Evolutionary conservation across 2,888 invertebrate species (phyloP), one percentile per base, ranked within the genome.

Genomic region (Plutella xylostella): DNA sequence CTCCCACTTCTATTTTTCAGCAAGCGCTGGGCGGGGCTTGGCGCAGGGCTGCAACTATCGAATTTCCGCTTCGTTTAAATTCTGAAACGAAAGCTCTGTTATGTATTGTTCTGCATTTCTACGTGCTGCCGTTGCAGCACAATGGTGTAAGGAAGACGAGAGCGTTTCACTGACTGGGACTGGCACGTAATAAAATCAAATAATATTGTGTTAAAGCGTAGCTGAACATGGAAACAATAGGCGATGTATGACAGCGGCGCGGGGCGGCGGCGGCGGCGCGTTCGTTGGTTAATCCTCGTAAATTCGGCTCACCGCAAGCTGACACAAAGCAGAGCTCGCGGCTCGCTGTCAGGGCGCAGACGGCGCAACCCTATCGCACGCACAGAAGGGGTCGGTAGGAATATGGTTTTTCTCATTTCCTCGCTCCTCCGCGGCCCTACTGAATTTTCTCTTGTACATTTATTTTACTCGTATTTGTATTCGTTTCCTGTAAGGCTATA

Each of bases 401-500:
- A 72, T 75, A 75, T 72, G 74, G 70, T 75, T 74, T 75, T 74
- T 71, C 70, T 76, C 73, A 75, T 76, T 75, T 73, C 70, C 72
- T 53, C 66, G 49, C 59, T 48, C 54, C 54, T 54, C 43, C 21
- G 12, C 39, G n/a, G 20, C 38, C 40, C 46, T 46, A 34, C 33
- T 15, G 70, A 71, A 70, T 70, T 68, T n/a, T 63, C 68, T 65
- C 63, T 60, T 61, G 66, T 67, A 65, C 70, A 65, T 74, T 77
- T 74, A 74, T 78, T 80, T 77, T 75, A 75, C 75, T 72, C 55
- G 65, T 74, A 72, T 82, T 78, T 78, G 77, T 80, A 79, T 83
- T 77, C 79, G 68, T 73, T 76, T 77, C 76, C 73, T 71, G 78
- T 73, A 62, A 66, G 65, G 68, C 64, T 62, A 68, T 77, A 75